phyloP scores from a whole-genome alignment of 2,113 vertebrate species.

The Eurypyga helias region DNA sequence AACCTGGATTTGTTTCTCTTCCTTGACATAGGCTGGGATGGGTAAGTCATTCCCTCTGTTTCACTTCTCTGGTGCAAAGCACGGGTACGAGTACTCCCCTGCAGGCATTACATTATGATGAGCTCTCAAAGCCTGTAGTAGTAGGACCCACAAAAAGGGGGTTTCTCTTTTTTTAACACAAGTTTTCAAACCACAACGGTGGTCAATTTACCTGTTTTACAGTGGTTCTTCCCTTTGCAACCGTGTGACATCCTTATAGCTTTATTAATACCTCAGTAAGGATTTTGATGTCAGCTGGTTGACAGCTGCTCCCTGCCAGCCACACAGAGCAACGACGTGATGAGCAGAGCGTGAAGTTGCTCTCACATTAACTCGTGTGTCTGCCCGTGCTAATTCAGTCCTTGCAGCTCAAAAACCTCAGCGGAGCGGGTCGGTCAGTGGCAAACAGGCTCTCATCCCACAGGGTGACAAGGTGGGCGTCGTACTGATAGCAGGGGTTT shows the following conservation, averaged over 20 bases:
- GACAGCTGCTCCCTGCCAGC: not conserved
- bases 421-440: not conserved
- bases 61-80: not conserved
- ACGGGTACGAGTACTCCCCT: accelerated
- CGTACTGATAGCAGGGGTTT: not conserved
- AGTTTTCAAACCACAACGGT: not conserved
- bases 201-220: not conserved
- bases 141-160: not conserved
- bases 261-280: not conserved
- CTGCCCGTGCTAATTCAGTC: not conserved
- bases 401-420: not conserved
- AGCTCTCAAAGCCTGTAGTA: not conserved
- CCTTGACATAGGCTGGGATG: not conserved
- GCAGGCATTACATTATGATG: not conserved
- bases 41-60: not conserved
- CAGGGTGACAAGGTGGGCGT: not conserved
- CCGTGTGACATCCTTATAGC: not conserved
- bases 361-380: not conserved
- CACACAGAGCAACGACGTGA: not conserved
- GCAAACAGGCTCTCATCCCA: not conserved
- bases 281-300: not conserved
- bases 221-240: not conserved
- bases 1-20: not conserved
- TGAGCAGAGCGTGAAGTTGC: not conserved
- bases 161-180: not conserved